These are phyloP conservation scores for Shinisaurus crocodilurus DNA, from an alignment of 2,113 vertebrate genomes.

Conservation along the genomic window DNA sequence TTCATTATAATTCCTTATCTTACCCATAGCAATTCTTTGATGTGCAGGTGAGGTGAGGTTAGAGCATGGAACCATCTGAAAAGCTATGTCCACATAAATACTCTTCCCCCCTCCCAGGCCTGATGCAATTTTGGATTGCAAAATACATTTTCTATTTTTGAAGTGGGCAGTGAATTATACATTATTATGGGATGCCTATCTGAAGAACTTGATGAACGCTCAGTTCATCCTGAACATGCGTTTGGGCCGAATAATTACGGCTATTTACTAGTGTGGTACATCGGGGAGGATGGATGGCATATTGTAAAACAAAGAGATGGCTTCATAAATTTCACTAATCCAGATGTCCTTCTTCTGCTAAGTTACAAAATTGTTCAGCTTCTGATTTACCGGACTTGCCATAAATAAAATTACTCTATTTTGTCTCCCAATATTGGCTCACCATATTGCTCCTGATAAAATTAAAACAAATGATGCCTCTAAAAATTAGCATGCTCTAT, in stretches of 20 bases:
- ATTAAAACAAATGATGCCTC: slow-evolving; percentile 22
- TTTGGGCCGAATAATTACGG: slow-evolving; percentile 26
- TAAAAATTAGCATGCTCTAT: background rate
- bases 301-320: slow-evolving; percentile 27
- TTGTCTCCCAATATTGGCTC: background rate
- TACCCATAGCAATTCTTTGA: background rate
- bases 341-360: slow-evolving; percentile 34
- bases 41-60: background rate
- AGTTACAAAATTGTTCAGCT: slow-evolving; percentile 22
- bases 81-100: background rate
- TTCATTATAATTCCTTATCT: background rate
- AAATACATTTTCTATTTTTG: background rate
- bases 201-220: background rate
- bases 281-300: background rate
- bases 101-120: background rate
- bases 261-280: slow-evolving; percentile 8
- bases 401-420: slow-evolving; percentile 19
- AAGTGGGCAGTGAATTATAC: background rate
- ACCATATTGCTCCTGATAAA: background rate
- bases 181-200: background rate
- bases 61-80: background rate
- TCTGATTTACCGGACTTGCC: slow-evolving; percentile 21
- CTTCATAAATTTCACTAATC: slow-evolving; percentile 38
- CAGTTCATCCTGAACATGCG: background rate
- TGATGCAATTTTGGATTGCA: background rate